Conservation (phyloP, 1,140 invertebrate genomes). For the Trichomalopsis sarcophagae region DNA sequence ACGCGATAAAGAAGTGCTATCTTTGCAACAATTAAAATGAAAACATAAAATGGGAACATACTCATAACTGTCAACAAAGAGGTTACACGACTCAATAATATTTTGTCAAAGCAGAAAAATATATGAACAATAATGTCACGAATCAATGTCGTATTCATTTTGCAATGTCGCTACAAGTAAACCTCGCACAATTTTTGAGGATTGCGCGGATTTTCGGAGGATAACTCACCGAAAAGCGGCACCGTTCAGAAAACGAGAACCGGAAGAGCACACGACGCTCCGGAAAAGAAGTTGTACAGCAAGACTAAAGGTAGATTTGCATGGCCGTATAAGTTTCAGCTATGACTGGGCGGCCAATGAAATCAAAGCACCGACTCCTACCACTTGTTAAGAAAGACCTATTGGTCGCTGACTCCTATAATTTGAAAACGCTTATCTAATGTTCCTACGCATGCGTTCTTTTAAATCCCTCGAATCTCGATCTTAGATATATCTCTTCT, state of each 20-base stretch:
- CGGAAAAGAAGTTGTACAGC: slow-evolving; percentile 22
- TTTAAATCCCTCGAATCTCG: too few relatives aligned
- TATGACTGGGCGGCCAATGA: too few relatives aligned
- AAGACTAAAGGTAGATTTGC: neutral
- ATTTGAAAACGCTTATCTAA: too few relatives aligned
- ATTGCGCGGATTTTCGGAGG: slow-evolving; percentile 26
- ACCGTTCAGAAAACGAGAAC: slow-evolving; percentile 18
- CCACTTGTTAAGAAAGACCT: too few relatives aligned
- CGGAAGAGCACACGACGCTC: slow-evolving; percentile 26
- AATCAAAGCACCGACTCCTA: too few relatives aligned
- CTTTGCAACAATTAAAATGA: neutral
- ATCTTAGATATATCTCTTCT: too few relatives aligned
- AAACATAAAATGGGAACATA: neutral
- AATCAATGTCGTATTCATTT: neutral
- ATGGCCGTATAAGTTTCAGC: neutral
- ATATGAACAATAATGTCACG: neutral
- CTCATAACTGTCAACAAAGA: slow-evolving; percentile 6
- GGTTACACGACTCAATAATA: neutral
- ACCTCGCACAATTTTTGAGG: neutral
- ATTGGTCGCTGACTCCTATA: too few relatives aligned
- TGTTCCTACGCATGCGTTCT: too few relatives aligned
- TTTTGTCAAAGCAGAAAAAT: slow-evolving; percentile 27
- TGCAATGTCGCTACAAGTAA: neutral
- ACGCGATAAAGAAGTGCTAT: neutral
- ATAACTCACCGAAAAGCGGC: slow-evolving; percentile 40